These are phyloP conservation scores for Apamea epomidion DNA, from an alignment of 2,888 invertebrate species.

Conservation along the genomic window DNA sequence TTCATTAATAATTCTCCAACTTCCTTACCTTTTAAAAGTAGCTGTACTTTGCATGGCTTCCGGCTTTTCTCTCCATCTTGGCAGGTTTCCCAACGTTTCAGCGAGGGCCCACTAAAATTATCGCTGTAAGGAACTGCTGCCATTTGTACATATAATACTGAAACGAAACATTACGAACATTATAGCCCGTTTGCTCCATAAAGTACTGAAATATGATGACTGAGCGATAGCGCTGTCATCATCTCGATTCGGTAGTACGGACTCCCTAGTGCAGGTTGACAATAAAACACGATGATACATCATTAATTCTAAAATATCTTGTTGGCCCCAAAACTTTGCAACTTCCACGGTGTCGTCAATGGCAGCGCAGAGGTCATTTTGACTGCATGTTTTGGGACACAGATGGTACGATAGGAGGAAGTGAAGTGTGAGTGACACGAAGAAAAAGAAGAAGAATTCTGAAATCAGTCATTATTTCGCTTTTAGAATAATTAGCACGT, in stretches of 20 bases:
- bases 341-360: too few relatives aligned
- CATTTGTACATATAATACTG: constrained; percentile 27
- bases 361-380: too few relatives aligned
- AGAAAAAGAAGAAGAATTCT: too few relatives aligned
- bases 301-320: too few relatives aligned
- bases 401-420: too few relatives aligned
- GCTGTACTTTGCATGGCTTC: constrained; percentile 20
- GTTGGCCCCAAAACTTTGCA: too few relatives aligned
- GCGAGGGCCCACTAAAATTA: background rate
- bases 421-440: too few relatives aligned
- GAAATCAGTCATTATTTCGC: background rate
- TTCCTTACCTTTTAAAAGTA: constrained; percentile 26
- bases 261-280: background rate
- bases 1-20: constrained; percentile 29
- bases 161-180: background rate
- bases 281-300: background rate
- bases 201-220: background rate
- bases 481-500: background rate
- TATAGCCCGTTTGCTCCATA: background rate
- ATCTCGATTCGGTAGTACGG: background rate
- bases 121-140: background rate
- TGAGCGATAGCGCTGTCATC: background rate
- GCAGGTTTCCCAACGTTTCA: constrained; percentile 34
- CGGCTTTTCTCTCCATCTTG: constrained; percentile 33
- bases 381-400: too few relatives aligned